Conservation (phyloP, 1,140 invertebrate genomes). For the Diploscapter pachys region DNA sequence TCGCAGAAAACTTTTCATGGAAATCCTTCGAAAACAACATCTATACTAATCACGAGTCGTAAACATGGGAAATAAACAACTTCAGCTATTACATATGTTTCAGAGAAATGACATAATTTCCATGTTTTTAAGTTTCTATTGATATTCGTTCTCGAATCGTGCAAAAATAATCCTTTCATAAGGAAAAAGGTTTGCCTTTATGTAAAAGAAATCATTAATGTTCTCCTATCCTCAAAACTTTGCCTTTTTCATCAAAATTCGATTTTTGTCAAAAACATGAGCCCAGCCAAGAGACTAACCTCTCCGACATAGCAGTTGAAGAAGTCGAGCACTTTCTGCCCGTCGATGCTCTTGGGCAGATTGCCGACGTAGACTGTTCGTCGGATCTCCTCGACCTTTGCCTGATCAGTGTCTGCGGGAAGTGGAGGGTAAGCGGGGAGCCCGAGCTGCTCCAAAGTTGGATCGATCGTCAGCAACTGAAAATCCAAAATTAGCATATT, state of each 20-base stretch:
- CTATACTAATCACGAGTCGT: no score
- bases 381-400: conserved; percentile 91
- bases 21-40: no score
- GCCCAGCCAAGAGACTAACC: conserved; percentile 35
- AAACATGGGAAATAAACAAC: no score
- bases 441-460: conserved; percentile 76
- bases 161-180: neutral
- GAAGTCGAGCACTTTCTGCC: conserved; percentile 51
- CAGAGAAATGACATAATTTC: no score
- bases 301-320: conserved; percentile 56
- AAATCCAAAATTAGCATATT: conserved; percentile 15
- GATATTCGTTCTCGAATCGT: no score
- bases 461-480: conserved; percentile 81
- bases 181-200: neutral
- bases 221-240: neutral
- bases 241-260: neutral
- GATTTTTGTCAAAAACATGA: neutral
- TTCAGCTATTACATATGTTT: no score
- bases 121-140: no score
- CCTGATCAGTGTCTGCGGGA: conserved; percentile 80
- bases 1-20: no score
- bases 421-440: conserved; percentile 86
- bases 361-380: conserved; percentile 79
- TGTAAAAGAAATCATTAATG: neutral
- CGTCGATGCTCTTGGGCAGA: conserved; percentile 49